Percentiles rank a stretch among this genome's conserved stretches.
These are phyloP conservation scores for Drosophila prolongata DNA, from an alignment of 2,888 invertebrate genomes.

Conservation along the genomic window DNA sequence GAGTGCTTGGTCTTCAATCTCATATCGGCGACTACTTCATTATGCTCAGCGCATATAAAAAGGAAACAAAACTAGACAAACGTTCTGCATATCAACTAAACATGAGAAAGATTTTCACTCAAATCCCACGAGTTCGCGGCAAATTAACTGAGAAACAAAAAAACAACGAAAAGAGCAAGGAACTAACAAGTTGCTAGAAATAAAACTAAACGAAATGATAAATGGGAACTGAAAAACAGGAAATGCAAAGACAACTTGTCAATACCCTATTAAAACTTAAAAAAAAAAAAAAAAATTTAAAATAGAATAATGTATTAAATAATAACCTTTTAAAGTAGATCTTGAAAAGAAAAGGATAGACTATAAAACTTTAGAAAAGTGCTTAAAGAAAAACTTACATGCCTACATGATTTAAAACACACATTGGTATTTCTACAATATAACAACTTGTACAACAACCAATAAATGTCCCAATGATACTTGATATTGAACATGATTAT, in stretches of 20 bases:
- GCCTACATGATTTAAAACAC: no score
- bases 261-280: slow-evolving; percentile 13
- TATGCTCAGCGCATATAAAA: slow-evolving; percentile 27
- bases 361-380: no score
- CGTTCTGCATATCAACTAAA: slow-evolving; percentile 33
- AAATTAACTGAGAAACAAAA: slow-evolving; percentile 11
- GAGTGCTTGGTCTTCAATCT: slow-evolving; percentile 35
- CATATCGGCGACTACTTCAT: slow-evolving; percentile 16
- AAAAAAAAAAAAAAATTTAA: neutral
- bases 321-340: neutral
- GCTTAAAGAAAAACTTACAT: no score
- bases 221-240: slow-evolving; percentile 7
- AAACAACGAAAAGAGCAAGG: slow-evolving; percentile 15
- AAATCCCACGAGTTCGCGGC: slow-evolving; percentile 22
- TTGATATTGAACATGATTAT: neutral
- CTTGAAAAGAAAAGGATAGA: no score
- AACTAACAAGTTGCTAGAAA: slow-evolving; percentile 34
- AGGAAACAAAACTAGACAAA: slow-evolving; percentile 8
- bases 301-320: no score
- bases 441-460: slow-evolving; percentile 5
- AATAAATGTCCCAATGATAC: slow-evolving; percentile 3
- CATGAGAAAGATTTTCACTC: slow-evolving; percentile 33
- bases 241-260: neutral
- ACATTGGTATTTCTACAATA: no score
- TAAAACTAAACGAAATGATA: slow-evolving; percentile 36